Evolutionary conservation across 2,888 invertebrate species (phyloP).

Genomic region (Eudasyphora cyanicolor): DNA sequence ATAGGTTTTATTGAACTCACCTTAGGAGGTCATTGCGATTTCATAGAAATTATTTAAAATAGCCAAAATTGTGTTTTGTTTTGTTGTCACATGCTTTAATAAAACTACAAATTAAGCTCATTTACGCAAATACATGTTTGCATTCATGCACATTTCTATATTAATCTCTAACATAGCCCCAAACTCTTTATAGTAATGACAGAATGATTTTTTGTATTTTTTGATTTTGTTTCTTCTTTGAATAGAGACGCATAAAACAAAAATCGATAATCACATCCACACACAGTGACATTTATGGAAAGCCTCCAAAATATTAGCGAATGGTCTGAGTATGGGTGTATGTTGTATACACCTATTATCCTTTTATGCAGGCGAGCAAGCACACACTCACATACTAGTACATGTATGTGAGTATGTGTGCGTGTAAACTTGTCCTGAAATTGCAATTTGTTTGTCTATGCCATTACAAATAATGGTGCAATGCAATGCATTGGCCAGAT

Average conservation of each 20-base stretch:
- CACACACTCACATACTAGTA: not conserved
- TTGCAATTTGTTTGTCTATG: constrained; percentile 64
- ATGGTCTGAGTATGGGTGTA: not conserved
- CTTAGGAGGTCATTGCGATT: too few relatives aligned
- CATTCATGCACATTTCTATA: not conserved
- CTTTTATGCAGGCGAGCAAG: not conserved
- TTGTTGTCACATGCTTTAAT: not conserved
- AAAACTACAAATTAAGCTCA: not conserved
- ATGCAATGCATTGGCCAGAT: constrained; percentile 59
- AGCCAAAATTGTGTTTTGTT: not conserved
- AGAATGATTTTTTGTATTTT: too few relatives aligned
- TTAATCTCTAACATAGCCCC: constrained; percentile 50
- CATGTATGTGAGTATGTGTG: constrained; percentile 26
- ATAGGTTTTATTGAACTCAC: too few relatives aligned
- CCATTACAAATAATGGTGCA: constrained; percentile 62
- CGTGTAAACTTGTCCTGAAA: constrained; percentile 63
- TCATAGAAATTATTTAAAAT: not conserved
- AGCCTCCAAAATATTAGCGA: not conserved
- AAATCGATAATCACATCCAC: constrained; percentile 55
- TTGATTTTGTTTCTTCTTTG: not conserved
- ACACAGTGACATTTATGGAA: not conserved
- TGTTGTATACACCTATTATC: too few relatives aligned
- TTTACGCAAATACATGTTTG: not conserved
- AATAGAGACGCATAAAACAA: constrained; percentile 27
- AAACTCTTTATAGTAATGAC: constrained; percentile 30